Base-by-base conservation (phyloP, 2,797 vertebrate species). In the Anableps anableps region DNA sequence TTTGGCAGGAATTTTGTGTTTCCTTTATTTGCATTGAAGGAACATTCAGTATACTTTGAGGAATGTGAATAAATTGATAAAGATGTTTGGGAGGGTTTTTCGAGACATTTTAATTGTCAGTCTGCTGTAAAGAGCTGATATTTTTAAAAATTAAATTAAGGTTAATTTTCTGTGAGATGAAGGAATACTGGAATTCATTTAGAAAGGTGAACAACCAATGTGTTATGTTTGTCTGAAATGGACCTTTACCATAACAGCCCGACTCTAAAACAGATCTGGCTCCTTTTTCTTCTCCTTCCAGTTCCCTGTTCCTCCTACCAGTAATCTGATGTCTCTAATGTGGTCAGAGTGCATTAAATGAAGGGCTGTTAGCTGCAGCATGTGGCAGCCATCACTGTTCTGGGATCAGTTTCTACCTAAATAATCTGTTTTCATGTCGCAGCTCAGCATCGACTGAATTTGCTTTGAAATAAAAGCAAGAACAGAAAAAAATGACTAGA, bases 271-370 rank as follows among this genome's bases (percentile, higher is more conserved):
- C 10, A 36, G 34, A 64, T 9, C 3, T 36, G 34, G 64, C 64
- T 68, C 8, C 23, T 41, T 26, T 68, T 26, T 13, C 3, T 9
- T 66, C 62, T 38, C 34, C 62, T 66, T 34, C 60, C 60, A 60
- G 19, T 51, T 75, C 70, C 70, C 80, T 72, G 75, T 62, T 83
- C 77, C 74, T 81, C 82, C 66, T 60, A 64, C 81, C 76, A 82
- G 80, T 72, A 78, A 86, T 72, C 75, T 86, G 85, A 82, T 26
- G 41, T 70, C 31, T 82, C 70, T 92, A 88, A 91, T 90, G 88
- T 83, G 87, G 85, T 81, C 74, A 83, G 48, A 76, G 60, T 87
- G 74, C 83, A 80, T 84, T 88, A 76, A 84, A 76, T 79, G 68
- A 81, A 80, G 68, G 75, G 31, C 36, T 41, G 64, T 41, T 68